Evolutionary conservation across 2,797 vertebrate genomes (phyloP), one percentile per base, ranked within the genome.

Genomic region (Propithecus deckenii): DNA sequence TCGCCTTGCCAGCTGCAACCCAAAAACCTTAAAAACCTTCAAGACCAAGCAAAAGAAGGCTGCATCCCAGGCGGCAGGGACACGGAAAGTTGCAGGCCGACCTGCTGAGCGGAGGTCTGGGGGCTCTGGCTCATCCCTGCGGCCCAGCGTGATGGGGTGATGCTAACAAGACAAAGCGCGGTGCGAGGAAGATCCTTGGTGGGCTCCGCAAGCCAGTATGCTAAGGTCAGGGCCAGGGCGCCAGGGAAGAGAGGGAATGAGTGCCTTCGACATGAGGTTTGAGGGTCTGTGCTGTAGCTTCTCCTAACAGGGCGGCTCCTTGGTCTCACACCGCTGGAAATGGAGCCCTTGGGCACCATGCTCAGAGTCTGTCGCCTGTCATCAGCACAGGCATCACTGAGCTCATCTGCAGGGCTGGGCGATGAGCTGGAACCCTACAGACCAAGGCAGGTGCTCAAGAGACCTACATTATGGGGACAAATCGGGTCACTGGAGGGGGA

Each of bases 31-130:
- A 48, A 71, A 83, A 52, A 30, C n/a, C 65, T 46, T 80, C 52
- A 69, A 52, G 55, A 61, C 74, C 65, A 20, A 86, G 57, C 38
- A 83, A 52, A 43, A 11, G 0, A 32, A 83, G 69, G 57, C 41
- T 1, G 3, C 0, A 11, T 50, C 28, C 41, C 14, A 14, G 79
- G 12, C 0, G 0, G 23, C 6, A 86, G 1, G 23, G 22, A 57
- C 1, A 46, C 0, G 2, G 15, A 7, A 30, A 5, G 57, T 9
- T 48, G 50, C 9, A 10, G 57, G 86, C 4, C 0, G 5, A 57
- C 65, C 46, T 46, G 46, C 38, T 41, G 75, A 86, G 35, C 12
- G 30, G 38, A 61, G 13, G 9, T n/a, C 1, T 2, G 22, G 20
- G 81, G 65, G 22, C 32, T 80, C 38, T 20, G n/a, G 35, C 50